These are phyloP conservation scores for Seira musarum DNA, from an alignment of 2,888 invertebrate species.

Conservation along the genomic window DNA sequence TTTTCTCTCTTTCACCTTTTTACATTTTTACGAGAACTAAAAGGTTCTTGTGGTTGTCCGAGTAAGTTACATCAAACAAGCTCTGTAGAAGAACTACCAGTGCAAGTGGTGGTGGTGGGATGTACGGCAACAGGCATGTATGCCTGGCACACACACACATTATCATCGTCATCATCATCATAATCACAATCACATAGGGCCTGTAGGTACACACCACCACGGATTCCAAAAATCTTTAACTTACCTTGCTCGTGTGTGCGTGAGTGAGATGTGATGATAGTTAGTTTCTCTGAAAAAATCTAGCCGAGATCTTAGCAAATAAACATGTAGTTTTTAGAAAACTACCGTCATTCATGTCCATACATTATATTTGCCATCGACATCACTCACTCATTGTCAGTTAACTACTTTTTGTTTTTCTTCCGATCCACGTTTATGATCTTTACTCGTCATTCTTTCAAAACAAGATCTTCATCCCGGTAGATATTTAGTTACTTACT, in stretches of 20 bases:
- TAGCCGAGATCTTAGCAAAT: background rate
- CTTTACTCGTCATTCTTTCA: too few species aligned
- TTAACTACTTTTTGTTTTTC: background rate
- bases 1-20: conserved; percentile 54
- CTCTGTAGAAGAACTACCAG: conserved; percentile 1
- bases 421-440: background rate
- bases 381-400: background rate
- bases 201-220: conserved; percentile 12
- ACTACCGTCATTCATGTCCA: background rate
- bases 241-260: too few species aligned
- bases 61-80: conserved; percentile 35
- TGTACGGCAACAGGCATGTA: conserved; percentile 10
- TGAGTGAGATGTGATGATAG: too few species aligned
- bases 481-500: too few species aligned
- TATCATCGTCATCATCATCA: background rate
- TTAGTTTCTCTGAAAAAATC: background rate
- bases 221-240: too few species aligned
- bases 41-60: conserved; percentile 28
- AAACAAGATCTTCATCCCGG: too few species aligned
- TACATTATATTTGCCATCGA: background rate
- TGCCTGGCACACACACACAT: background rate
- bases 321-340: background rate
- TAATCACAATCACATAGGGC: conserved; percentile 11
- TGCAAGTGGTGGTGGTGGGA: conserved; percentile 1
- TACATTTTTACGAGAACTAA: conserved; percentile 39